Base-by-base conservation (phyloP, 2,888 invertebrate genomes). In the Flexamia atlantica region DNA sequence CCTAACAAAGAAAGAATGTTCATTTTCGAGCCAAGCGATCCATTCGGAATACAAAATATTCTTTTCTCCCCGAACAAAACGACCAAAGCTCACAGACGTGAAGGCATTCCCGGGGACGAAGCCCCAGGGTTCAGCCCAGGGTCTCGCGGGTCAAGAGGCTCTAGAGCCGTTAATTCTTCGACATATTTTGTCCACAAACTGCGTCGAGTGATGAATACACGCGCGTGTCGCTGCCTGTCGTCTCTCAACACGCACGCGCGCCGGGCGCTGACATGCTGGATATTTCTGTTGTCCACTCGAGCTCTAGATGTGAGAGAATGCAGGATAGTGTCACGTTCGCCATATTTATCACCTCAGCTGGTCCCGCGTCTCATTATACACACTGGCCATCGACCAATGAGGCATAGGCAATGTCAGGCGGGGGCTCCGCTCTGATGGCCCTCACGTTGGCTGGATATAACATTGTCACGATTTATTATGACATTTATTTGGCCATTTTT, bases 291-390 rank as follows among this genome's bases (percentile, higher is more conserved):
- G 53, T 53, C 53, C 53, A 53, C 53, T 53, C 53, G 20, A 23
- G 9, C 4, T 9, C 2, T 1, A 5, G 30, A 30, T 68, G 68
- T 68, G 68, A 68, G 68, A n/a, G 68, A 68, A 68, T 68, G 68
- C 68, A 32, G 68, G 68, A 68, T 23, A 30, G 14, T 0, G 17
- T 68, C 68, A 68, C 68, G 68, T 68, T 14, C 68, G 68, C 68
- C 68, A 30, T 68, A 17, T 68, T 68, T 68, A 68, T 68, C 32
- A 68, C 32, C 68, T 53, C 53, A 53, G 53, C 53, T 53, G 53
- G 20, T 53, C 20, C 53, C 3, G 53, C 53, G 53, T 23, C 53
- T 53, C 46, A 46, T 17, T 46, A 9, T 14, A 20, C 23, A 7
- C 46, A 46, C 46, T 10, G 53, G 46, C 2, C 46, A 17, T 46